These are phyloP conservation scores for Ectropis crepuscularia DNA, from an alignment of 2,888 invertebrate genomes.

Conservation along the genomic window DNA sequence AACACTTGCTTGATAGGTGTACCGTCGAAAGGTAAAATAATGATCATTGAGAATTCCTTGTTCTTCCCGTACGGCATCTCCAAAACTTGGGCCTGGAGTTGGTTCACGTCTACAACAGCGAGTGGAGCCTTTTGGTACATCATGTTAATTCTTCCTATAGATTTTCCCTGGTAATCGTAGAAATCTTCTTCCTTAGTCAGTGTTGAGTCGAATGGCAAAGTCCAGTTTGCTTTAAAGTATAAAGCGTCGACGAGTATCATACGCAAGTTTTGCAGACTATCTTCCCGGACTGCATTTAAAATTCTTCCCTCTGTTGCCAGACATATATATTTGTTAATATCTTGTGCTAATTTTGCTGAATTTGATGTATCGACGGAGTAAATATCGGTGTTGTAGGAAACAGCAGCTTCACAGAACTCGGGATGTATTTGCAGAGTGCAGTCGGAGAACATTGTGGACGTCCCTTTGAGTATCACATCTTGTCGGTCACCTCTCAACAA, in stretches of 20 bases:
- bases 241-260: slow-evolving; percentile 88
- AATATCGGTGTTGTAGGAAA: slow-evolving; percentile 81
- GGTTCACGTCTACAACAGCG: slow-evolving; percentile 77
- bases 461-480: slow-evolving; percentile 65
- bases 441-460: slow-evolving; percentile 70
- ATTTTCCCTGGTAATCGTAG: slow-evolving; percentile 83
- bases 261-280: slow-evolving; percentile 66
- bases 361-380: slow-evolving; percentile 84
- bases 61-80: slow-evolving; percentile 88
- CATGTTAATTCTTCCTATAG: slow-evolving; percentile 87
- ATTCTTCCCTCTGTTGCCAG: slow-evolving; percentile 88
- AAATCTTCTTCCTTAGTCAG: slow-evolving; percentile 84
- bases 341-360: slow-evolving; percentile 72
- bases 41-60: slow-evolving; percentile 86
- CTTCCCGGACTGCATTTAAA: slow-evolving; percentile 84
- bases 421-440: slow-evolving; percentile 63
- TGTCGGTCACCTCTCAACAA: slow-evolving; percentile 59
- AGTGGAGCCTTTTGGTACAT: slow-evolving; percentile 88
- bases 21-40: slow-evolving; percentile 86
- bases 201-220: slow-evolving; percentile 85
- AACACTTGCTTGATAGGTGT: slow-evolving; percentile 78
- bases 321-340: slow-evolving; percentile 89
- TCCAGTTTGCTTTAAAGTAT: slow-evolving; percentile 90
- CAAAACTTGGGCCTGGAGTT: slow-evolving; percentile 85
- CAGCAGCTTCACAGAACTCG: slow-evolving; percentile 73